Percentiles rank a stretch among this genome's conserved stretches.
Conservation (phyloP, 2,888 invertebrate genomes). For the Neoaliturus tenellus region DNA sequence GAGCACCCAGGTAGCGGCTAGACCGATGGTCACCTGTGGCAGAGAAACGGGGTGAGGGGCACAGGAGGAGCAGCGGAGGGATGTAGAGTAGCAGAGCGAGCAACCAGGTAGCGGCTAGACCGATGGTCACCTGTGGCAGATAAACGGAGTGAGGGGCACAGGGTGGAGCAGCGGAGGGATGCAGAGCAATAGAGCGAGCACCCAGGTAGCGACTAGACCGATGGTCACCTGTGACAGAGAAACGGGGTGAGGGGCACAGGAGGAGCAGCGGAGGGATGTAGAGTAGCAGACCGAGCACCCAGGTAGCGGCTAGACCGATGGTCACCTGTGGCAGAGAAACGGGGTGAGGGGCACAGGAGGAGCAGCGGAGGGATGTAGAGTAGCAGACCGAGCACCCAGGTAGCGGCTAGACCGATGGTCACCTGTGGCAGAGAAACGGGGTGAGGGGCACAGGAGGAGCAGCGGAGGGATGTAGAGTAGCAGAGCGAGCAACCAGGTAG, state of each 20-base stretch:
- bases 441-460: slow-evolving; percentile 77
- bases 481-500: slow-evolving; percentile 79
- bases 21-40: slow-evolving; percentile 75
- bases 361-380: slow-evolving; percentile 79
- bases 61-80: slow-evolving; percentile 77
- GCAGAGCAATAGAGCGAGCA: slow-evolving; percentile 73
- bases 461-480: slow-evolving; percentile 77
- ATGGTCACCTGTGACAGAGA: slow-evolving; percentile 73
- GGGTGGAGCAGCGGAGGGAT: slow-evolving; percentile 80
- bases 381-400: slow-evolving; percentile 77
- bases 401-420: slow-evolving; percentile 79
- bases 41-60: neutral
- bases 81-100: slow-evolving; percentile 73
- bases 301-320: slow-evolving; percentile 80
- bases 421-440: slow-evolving; percentile 70
- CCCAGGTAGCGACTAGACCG: slow-evolving; percentile 82
- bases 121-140: slow-evolving; percentile 73
- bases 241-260: slow-evolving; percentile 76
- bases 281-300: slow-evolving; percentile 74
- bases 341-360: slow-evolving; percentile 71
- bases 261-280: slow-evolving; percentile 80
- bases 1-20: slow-evolving; percentile 82
- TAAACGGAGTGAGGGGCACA: slow-evolving; percentile 72
- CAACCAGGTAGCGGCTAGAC: slow-evolving; percentile 82
- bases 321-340: slow-evolving; percentile 71